Conservation (phyloP, 2,888 invertebrate species). For the Drosophila yooni region DNA sequence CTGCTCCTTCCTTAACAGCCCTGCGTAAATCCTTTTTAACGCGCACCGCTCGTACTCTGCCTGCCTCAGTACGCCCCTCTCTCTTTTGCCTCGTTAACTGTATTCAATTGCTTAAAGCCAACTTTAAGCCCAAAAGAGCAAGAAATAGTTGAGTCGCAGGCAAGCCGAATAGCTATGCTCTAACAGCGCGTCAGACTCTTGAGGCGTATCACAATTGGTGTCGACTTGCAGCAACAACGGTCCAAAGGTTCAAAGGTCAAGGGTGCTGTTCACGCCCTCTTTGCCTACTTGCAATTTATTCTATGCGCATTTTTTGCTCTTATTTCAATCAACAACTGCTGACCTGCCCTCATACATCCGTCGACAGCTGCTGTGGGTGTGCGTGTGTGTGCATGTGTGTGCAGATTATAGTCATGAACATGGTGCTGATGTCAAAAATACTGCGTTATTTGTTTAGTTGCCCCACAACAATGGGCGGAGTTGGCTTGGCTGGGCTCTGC, state of each 20-base stretch:
- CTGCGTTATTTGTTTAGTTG: conserved; percentile 70
- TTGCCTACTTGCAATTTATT: conserved; percentile 62
- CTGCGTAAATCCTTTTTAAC: conserved; percentile 59
- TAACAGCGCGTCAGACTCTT: background rate
- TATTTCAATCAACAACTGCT: conserved; percentile 46
- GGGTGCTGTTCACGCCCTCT: conserved; percentile 10
- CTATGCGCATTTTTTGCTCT: conserved; percentile 53
- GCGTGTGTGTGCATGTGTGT: conserved; percentile 18
- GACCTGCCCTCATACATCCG: conserved; percentile 72
- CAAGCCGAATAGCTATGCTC: conserved; percentile 10
- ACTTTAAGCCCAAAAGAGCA: background rate
- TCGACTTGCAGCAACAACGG: background rate
- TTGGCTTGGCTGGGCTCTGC: conserved; percentile 8
- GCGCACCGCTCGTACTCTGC: background rate
- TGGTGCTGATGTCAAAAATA: conserved; percentile 65
- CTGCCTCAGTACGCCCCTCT: background rate
- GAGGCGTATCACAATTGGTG: background rate
- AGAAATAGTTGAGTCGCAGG: background rate
- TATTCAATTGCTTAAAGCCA: conserved; percentile 26
- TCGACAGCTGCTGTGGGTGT: conserved; percentile 42
- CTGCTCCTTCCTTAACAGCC: conserved; percentile 56
- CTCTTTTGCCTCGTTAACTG: conserved; percentile 24
- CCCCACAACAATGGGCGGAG: background rate
- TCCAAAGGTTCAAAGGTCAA: conserved; percentile 26
- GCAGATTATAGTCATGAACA: conserved; percentile 55